Evolutionary conservation across 2,113 vertebrate genomes (phyloP).

Genomic region (Dipodomys merriami): DNA sequence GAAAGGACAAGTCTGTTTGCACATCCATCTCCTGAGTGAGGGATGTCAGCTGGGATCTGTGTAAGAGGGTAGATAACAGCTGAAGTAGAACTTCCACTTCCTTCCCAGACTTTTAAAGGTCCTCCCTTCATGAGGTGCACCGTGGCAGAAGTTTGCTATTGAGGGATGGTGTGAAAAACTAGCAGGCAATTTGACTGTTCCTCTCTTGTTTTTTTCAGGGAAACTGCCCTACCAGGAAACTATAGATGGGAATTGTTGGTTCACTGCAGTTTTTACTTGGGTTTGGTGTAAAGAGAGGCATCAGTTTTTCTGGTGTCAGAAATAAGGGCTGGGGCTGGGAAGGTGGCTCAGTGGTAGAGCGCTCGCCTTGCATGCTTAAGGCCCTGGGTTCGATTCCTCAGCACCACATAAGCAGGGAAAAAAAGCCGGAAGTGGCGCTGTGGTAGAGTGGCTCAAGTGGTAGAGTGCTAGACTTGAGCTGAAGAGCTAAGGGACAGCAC

Average conservation of each 20-base stretch:
- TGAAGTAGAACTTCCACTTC: background rate
- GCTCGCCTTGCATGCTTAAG: no score
- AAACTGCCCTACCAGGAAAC: background rate
- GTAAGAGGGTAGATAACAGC: background rate
- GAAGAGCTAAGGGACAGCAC: no score
- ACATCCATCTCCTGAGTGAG: background rate
- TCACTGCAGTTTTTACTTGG: background rate
- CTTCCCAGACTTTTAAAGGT: background rate
- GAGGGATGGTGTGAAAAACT: background rate
- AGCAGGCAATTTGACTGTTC: background rate
- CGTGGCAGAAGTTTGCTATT: background rate
- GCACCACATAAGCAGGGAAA: no score
- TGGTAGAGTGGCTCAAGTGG: no score
- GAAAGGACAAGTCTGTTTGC: background rate
- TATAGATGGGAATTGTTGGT: background rate
- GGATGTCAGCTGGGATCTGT: background rate
- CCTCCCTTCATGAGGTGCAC: background rate
- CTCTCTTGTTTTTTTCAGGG: background rate
- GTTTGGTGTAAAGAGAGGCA: background rate
- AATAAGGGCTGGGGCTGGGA: background rate
- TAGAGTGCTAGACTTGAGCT: no score
- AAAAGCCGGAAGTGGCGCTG: no score
- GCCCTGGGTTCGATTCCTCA: no score
- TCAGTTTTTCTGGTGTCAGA: background rate
- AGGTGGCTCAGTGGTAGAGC: no score